phyloP scores from a whole-genome alignment of 2,797 vertebrate genomes.

The Denticeps clupeoides region DNA sequence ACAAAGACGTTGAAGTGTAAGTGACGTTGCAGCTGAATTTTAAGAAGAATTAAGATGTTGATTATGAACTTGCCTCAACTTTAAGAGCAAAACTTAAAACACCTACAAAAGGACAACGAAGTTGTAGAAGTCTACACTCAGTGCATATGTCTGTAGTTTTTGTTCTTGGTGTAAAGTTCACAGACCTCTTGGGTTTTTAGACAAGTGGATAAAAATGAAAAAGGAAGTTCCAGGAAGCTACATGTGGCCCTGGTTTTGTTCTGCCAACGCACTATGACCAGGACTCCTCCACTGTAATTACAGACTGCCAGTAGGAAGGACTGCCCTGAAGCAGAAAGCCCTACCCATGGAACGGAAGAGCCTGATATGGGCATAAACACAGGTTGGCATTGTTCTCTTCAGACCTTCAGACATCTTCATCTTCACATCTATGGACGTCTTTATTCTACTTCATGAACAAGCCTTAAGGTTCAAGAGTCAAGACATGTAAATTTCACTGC shows the following conservation, averaged over 20 bases:
- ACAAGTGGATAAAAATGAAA: conserved; percentile 15
- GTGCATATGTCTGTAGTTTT: too few relatives aligned
- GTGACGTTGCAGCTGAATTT: too few relatives aligned
- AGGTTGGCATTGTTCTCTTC: neutral
- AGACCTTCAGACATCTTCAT: neutral
- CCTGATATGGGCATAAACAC: conserved; percentile 26
- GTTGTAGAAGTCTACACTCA: neutral
- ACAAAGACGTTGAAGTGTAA: too few relatives aligned
- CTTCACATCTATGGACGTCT: neutral
- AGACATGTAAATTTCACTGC: too few relatives aligned
- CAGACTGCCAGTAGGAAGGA: conserved; percentile 19
- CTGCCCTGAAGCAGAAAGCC: conserved; percentile 11
- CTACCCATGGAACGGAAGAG: conserved; percentile 21
- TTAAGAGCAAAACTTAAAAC: too few relatives aligned
- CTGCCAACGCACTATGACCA: conserved; percentile 20
- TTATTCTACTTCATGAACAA: too few relatives aligned
- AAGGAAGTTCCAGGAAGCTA: conserved; percentile 25
- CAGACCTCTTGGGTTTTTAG: neutral
- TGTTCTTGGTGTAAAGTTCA: too few relatives aligned
- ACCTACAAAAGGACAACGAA: too few relatives aligned
- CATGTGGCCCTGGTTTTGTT: conserved; percentile 22
- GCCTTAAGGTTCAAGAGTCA: neutral
- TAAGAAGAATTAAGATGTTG: too few relatives aligned
- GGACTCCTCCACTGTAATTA: conserved; percentile 32
- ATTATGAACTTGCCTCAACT: too few relatives aligned